phyloP scores from a whole-genome alignment of 2,113 vertebrate species.

The Corythoichthys intestinalis region DNA sequence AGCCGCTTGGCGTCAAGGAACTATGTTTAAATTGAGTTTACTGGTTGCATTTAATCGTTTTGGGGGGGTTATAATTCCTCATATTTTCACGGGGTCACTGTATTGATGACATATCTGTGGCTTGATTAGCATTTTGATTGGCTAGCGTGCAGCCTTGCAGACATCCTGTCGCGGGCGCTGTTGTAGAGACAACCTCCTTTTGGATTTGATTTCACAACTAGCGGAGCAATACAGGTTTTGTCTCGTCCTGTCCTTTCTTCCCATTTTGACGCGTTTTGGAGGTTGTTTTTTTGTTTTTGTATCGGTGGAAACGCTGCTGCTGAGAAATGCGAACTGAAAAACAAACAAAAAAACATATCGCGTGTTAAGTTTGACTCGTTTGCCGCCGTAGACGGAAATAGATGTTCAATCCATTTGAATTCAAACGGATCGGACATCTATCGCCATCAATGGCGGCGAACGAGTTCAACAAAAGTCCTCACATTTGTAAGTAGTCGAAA shows the following conservation, averaged over 20 bases:
- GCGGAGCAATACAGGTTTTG: slow-evolving; percentile 77
- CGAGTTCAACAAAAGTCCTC: background rate
- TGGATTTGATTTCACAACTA: slow-evolving; percentile 19
- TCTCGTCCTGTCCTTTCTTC: slow-evolving; percentile 69
- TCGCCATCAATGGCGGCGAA: too few relatives aligned
- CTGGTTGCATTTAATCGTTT: background rate
- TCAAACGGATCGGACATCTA: too few relatives aligned
- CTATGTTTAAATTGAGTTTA: background rate
- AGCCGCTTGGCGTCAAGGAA: background rate
- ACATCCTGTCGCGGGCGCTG: background rate
- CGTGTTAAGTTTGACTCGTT: slow-evolving; percentile 25
- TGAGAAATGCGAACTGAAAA: slow-evolving; percentile 76
- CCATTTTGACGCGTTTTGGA: slow-evolving; percentile 61
- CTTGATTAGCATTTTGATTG: background rate
- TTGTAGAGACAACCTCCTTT: background rate
- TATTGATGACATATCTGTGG: background rate
- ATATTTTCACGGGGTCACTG: background rate
- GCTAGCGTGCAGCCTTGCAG: background rate
- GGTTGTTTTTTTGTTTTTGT: slow-evolving; percentile 50
- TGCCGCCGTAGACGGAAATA: too few relatives aligned
- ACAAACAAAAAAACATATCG: slow-evolving; percentile 72
- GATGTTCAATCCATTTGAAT: too few relatives aligned
- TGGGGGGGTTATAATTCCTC: background rate
- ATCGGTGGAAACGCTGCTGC: slow-evolving; percentile 80
- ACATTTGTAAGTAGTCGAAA: slow-evolving; percentile 40